Conservation (phyloP, 1,140 invertebrate species). For the Anoplophora glabripennis region DNA sequence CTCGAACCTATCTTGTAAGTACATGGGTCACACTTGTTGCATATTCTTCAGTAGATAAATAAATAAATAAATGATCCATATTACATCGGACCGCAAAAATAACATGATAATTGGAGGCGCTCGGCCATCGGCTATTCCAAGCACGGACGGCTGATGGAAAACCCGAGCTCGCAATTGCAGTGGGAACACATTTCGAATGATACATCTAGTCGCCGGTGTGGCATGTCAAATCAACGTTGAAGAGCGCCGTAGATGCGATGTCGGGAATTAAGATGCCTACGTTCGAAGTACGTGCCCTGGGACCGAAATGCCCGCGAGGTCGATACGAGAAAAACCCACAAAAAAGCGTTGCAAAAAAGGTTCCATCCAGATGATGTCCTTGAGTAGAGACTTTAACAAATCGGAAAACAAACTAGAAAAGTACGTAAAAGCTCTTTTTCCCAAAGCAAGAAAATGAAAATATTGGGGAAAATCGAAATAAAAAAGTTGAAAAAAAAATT, state of each 20-base stretch:
- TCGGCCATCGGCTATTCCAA: conserved; percentile 19
- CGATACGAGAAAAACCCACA: no score
- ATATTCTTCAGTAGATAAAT: no score
- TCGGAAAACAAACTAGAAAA: no score
- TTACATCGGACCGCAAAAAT: not conserved
- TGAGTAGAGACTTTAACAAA: no score
- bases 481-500: no score
- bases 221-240: conserved; percentile 26
- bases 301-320: not conserved
- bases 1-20: no score
- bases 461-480: no score
- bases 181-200: conserved; percentile 30
- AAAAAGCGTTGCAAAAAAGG: no score
- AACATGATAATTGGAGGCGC: not conserved
- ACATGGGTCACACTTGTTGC: no score
- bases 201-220: conserved; percentile 26
- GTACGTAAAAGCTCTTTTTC: no score
- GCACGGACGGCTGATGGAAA: conserved; percentile 26
- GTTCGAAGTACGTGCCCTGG: not conserved
- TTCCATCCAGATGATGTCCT: no score
- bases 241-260: not conserved
- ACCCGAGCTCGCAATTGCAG: conserved; percentile 27
- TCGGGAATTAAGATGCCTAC: not conserved
- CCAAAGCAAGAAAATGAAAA: no score
- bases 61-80: not conserved